Evolutionary conservation across 2,888 invertebrate species (phyloP).

Genomic region (Eupithecia tripunctaria): DNA sequence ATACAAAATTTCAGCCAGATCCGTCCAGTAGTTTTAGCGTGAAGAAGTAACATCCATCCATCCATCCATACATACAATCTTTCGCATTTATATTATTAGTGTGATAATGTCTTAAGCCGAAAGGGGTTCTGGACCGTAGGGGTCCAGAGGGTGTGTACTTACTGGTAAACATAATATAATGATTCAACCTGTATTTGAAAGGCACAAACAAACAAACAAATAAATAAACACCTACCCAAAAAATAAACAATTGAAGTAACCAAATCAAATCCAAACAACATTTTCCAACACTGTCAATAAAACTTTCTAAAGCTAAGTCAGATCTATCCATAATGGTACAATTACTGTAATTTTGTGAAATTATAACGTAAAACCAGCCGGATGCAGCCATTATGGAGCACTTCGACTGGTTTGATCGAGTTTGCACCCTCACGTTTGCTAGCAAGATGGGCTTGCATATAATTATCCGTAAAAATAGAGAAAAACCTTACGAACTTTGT

Average conservation of each 20-base stretch:
- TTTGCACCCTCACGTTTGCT: slow-evolving; percentile 35
- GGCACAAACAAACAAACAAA: background rate
- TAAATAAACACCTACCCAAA: too few species aligned
- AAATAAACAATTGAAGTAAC: background rate
- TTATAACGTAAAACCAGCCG: slow-evolving; percentile 38
- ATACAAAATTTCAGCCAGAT: too few species aligned
- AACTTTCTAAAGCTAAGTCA: slow-evolving; percentile 28
- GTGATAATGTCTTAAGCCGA: too few species aligned
- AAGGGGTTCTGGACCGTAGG: too few species aligned
- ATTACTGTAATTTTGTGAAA: slow-evolving; percentile 33
- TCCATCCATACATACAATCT: too few species aligned
- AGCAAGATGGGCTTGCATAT: background rate
- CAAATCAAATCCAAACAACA: slow-evolving; percentile 20
- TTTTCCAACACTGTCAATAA: slow-evolving; percentile 5
- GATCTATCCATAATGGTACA: slow-evolving; percentile 35
- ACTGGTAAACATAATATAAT: too few species aligned
- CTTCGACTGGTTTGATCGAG: slow-evolving; percentile 34
- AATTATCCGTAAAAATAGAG: slow-evolving; percentile 6
- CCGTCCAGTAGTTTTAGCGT: too few species aligned
- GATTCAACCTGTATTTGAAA: too few species aligned
- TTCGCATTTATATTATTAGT: too few species aligned
- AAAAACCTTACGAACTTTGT: background rate
- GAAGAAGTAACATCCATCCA: too few species aligned
- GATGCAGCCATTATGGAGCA: slow-evolving; percentile 38
- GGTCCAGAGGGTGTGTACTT: too few species aligned